Evolutionary conservation across 2,113 vertebrate species (phyloP), one percentile per base, ranked within the genome.

Genomic region (Sylvietta virens): DNA sequence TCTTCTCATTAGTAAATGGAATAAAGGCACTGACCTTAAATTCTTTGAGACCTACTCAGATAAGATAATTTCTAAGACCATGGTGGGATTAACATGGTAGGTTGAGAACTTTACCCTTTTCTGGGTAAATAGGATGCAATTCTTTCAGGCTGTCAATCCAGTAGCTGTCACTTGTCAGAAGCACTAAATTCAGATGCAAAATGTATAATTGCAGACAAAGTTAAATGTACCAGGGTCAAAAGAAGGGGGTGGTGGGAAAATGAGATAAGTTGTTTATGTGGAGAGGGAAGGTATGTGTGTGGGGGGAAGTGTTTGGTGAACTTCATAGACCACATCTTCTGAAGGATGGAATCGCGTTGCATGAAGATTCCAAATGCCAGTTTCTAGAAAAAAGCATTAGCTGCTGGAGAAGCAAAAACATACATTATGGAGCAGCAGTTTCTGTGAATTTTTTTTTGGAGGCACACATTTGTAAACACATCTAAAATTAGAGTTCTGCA

Each of bases 401-500:
- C 91, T 95, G 90, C 91, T 95, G 96, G 80, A 97, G 81, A 97
- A 94, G 78, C 61, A 96, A 97, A 95, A 85, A 83, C 95, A 66
- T 94, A 45, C 70, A 94, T 92, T 90, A 97, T 94, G 87, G 87
- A 97, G 92, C 94, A 97, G 94, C 77, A 95, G 87, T 92, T 91
- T 93, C 78, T 45, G 50, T 62, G 86, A 53, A 51, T 72, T 89
- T 91, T 91, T 91, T 81, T 60, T 67, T n/a, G n/a, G 78, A 96
- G 85, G 77, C 60, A 88, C 88, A 91, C 94, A 95, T 97, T 98
- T 98, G 97, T 97, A 97, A 97, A 98, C 97, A 97, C 90, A 66
- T 97, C 97, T 98, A 98, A 97, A 98, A 98, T 98, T 98, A 98
- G 93, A 95, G 91, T 97, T 97, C 92, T 66, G 73, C 88, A 89